Base-by-base conservation (phyloP, 1,140 invertebrate species). In the Sarcophaga peregrina region DNA sequence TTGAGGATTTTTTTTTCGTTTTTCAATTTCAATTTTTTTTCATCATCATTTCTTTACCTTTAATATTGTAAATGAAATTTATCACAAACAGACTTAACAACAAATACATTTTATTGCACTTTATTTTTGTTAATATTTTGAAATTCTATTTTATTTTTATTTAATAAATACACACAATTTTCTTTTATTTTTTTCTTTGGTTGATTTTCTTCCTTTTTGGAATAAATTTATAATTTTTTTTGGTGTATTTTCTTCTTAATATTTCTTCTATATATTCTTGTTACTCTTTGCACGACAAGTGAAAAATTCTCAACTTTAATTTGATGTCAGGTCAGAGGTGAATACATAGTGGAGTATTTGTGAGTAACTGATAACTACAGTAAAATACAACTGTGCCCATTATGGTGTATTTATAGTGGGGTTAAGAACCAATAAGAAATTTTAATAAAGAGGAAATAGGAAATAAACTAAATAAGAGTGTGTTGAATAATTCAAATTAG, bases 61-160 rank as follows among this genome's bases (percentile, higher is more conserved):
- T 84, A 73, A 82, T 75, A 82, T 82, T 82, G 62, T 84, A 80
- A 82, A 82, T 82, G 81, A 84, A 84, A 82, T 82, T 84, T 17
- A 84, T 58, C 48, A 73, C 81, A 80, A 84, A n/a, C 75, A 82
- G 81, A 9, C 50, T 54, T 58, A 84, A 80, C 62, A 82, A 76
- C 62, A 82, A 76, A 80, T 82, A 75, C 83, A 84, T 84, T 80
- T 46, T 68, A 68, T 72, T 68, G 17, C 82, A 83, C 82, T 54
- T 83, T 80, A 52, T 25, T 54, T 80, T 25, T 74, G 46, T 75
- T 73, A n/a, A 54, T 83, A 45, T 82, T 58, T 52, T 8, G 13
- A 82, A 48, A 25, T 75, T 50, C 8, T 74, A 74, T n/a, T 13
- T 80, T 81, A 75, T 75, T 81, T 80, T 62, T 50, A 45, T 80